These are phyloP conservation scores for Cinclus mexicanus DNA, from an alignment of 2,113 vertebrate species.

Conservation along the genomic window DNA sequence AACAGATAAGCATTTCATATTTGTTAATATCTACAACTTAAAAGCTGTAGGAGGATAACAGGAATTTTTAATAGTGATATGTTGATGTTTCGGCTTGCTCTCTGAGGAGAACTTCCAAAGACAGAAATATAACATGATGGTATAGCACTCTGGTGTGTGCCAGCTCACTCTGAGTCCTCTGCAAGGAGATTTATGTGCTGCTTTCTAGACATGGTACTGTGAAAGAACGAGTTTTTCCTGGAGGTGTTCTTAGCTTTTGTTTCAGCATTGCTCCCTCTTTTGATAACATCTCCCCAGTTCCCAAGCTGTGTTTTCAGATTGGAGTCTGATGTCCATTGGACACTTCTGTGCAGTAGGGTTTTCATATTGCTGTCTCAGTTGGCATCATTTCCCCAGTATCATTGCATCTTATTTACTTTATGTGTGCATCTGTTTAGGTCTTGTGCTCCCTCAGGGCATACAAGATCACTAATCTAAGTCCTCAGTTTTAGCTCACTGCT, in stretches of 20 bases:
- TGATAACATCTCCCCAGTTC: neutral
- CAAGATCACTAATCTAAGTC: neutral
- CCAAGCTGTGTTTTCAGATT: neutral
- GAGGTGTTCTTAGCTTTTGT: neutral
- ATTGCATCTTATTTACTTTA: neutral
- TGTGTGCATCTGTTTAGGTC: constrained; percentile 23
- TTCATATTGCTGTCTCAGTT: neutral
- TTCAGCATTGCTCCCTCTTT: neutral
- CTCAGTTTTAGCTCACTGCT: neutral
- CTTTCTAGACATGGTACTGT: neutral
- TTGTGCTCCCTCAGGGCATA: neutral
- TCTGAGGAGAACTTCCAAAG: neutral
- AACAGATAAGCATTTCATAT: neutral
- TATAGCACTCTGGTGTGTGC: neutral
- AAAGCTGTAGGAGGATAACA: neutral
- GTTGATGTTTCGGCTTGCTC: neutral
- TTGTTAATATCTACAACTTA: neutral
- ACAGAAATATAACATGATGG: neutral
- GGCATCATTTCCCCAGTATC: neutral
- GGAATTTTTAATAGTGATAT: neutral
- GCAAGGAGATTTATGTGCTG: neutral
- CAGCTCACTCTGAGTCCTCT: neutral
- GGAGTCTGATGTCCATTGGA: neutral
- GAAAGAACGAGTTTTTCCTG: neutral
- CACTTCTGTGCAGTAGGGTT: neutral